phyloP scores from a whole-genome alignment of 2,113 vertebrate species.

The Parus major region DNA sequence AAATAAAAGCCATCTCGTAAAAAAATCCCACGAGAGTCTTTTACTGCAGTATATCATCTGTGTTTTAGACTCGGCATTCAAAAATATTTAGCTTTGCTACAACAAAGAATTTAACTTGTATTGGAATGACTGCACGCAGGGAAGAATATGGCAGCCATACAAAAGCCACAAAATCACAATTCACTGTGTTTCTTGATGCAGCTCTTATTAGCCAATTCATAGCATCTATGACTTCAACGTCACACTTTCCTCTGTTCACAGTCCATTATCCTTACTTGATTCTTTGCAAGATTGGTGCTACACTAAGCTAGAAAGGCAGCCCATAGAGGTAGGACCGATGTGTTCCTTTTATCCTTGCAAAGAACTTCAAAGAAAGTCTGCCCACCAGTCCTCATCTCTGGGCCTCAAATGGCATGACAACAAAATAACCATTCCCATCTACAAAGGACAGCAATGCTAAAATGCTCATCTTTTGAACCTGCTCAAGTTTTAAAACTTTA shows the following conservation, averaged over 20 bases:
- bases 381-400: background rate
- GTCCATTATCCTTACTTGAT: background rate
- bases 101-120: constrained; percentile 12
- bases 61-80: constrained; percentile 4
- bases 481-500: background rate
- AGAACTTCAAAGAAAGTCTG: background rate
- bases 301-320: background rate
- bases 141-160: background rate
- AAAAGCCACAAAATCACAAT: background rate
- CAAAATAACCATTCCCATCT: background rate
- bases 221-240: background rate
- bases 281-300: background rate
- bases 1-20: constrained; percentile 33
- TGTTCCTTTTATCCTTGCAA: background rate
- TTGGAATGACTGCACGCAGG: background rate
- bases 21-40: background rate
- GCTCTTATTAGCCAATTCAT: background rate
- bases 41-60: background rate
- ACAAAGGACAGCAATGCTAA: background rate
- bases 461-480: background rate
- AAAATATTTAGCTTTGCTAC: constrained; percentile 20
- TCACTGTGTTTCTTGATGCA: background rate
- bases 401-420: background rate
- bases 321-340: background rate
- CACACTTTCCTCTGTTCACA: background rate